Percentiles rank a stretch among this genome's conserved stretches.
Conservation (phyloP, 2,888 invertebrate species). For the Colletes collaris region DNA sequence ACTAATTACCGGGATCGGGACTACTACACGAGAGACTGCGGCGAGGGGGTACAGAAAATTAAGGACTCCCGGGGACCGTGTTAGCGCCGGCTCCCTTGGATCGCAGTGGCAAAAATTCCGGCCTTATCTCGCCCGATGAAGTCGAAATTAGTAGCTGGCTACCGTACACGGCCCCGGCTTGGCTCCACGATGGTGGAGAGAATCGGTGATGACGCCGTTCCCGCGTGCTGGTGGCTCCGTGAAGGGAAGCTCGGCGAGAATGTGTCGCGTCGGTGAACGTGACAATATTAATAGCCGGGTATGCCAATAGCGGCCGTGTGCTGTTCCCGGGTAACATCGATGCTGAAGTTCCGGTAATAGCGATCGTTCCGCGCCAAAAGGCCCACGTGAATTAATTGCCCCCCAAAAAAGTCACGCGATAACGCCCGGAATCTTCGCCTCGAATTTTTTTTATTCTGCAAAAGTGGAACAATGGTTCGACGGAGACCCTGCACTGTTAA, state of each 20-base stretch:
- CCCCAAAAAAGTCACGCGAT: slow-evolving; percentile 17
- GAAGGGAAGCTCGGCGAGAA: slow-evolving; percentile 30
- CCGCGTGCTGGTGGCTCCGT: slow-evolving; percentile 11
- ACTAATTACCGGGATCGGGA: slow-evolving; percentile 51
- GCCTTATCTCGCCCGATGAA: slow-evolving; percentile 82
- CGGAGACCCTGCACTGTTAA: slow-evolving; percentile 53
- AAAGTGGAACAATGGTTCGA: slow-evolving; percentile 34
- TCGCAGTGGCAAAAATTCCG: slow-evolving; percentile 77
- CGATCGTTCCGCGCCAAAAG: slow-evolving; percentile 30
- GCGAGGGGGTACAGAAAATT: slow-evolving; percentile 52
- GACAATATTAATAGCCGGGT: slow-evolving; percentile 52
- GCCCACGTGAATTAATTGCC: slow-evolving; percentile 28
- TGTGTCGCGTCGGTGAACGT: slow-evolving; percentile 36
- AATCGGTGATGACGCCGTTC: slow-evolving; percentile 30
- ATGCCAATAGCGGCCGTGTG: slow-evolving; percentile 42
- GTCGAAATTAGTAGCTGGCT: slow-evolving; percentile 83
- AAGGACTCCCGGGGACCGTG: slow-evolving; percentile 50
- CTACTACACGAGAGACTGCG: slow-evolving; percentile 5
- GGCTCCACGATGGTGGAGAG: slow-evolving; percentile 25
- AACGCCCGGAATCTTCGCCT: not conserved
- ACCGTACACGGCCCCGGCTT: slow-evolving; percentile 76
- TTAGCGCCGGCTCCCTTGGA: slow-evolving; percentile 54
- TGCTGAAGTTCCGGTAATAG: slow-evolving; percentile 52
- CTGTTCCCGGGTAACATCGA: slow-evolving; percentile 41
- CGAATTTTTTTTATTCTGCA: too few relatives aligned